phyloP scores from a whole-genome alignment of 2,113 vertebrate genomes.

The Prinia subflava region DNA sequence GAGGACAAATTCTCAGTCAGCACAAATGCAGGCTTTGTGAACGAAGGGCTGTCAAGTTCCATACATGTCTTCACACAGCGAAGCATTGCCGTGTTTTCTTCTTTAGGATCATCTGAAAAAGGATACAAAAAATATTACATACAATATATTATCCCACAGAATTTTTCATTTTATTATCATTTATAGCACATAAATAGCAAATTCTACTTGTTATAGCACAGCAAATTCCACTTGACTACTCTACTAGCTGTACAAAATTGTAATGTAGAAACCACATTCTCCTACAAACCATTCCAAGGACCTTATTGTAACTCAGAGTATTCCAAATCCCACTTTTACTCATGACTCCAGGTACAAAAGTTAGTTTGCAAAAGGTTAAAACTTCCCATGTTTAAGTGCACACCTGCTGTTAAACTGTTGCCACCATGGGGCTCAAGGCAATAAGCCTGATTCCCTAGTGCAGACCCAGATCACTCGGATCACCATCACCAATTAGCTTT shows the following conservation, averaged over 20 bases:
- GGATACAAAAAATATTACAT: not conserved
- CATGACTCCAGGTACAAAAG: not conserved
- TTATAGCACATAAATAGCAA: not conserved
- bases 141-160: not conserved
- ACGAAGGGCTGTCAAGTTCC: constrained; percentile 76
- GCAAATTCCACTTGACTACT: not conserved
- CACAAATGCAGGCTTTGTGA: not conserved
- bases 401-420: not conserved
- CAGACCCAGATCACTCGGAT: not conserved
- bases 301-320: not conserved
- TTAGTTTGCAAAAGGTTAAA: not conserved
- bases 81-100: constrained; percentile 62
- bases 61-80: constrained; percentile 77
- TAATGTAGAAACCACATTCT: not conserved
- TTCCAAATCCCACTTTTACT: not conserved
- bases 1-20: not conserved
- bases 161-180: not conserved
- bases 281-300: not conserved
- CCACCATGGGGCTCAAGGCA: not conserved
- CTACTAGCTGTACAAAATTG: not conserved
- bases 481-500: not conserved
- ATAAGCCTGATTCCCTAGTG: not conserved
- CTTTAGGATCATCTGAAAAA: constrained; percentile 27
- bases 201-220: not conserved
- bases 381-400: not conserved